Conservation (phyloP, 1,140 invertebrate genomes). For the Aphelenchoides avenae region DNA sequence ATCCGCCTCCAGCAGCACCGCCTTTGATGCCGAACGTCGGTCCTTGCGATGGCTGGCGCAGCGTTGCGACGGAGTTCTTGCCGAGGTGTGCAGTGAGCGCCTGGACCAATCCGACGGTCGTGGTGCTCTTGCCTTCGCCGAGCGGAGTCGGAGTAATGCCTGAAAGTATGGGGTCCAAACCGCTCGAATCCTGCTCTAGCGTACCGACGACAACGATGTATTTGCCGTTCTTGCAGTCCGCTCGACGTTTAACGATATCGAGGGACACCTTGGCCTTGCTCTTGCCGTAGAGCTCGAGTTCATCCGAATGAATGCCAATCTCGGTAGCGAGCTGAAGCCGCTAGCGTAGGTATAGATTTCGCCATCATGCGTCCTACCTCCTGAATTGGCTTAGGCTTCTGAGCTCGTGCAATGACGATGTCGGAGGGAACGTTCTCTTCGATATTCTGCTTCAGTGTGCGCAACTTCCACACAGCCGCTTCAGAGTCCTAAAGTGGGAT, state of each 20-base stretch:
- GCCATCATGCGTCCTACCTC: no score
- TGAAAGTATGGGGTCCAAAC: no score
- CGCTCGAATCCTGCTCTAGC: no score
- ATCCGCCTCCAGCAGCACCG: constrained; percentile 89
- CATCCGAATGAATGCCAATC: constrained; percentile 74
- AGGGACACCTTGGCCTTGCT: constrained; percentile 93
- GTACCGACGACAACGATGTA: constrained; percentile 88
- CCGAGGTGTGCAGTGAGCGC: constrained; percentile 78
- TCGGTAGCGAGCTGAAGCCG: constrained; percentile 72
- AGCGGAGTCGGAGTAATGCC: constrained; percentile 92
- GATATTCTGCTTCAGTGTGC: no score
- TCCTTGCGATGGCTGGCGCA: constrained; percentile 96
- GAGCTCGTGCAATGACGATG: constrained; percentile 50
- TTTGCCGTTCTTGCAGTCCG: constrained; percentile 72
- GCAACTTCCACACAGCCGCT: no score
- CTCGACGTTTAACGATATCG: constrained; percentile 73
- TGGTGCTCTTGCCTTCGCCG: constrained; percentile 95
- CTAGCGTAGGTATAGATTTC: no score
- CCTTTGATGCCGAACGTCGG: constrained; percentile 91
- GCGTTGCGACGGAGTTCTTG: constrained; percentile 84
- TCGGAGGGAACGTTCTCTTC: constrained; percentile 55
- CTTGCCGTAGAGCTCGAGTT: constrained; percentile 83
- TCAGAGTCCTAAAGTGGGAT: no score
- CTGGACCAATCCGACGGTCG: constrained; percentile 85
- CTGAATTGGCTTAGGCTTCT: constrained; percentile 50